Evolutionary conservation across 2,888 invertebrate species (phyloP), one percentile per base, ranked within the genome.

Genomic region (Microctonus aethiopoides): DNA sequence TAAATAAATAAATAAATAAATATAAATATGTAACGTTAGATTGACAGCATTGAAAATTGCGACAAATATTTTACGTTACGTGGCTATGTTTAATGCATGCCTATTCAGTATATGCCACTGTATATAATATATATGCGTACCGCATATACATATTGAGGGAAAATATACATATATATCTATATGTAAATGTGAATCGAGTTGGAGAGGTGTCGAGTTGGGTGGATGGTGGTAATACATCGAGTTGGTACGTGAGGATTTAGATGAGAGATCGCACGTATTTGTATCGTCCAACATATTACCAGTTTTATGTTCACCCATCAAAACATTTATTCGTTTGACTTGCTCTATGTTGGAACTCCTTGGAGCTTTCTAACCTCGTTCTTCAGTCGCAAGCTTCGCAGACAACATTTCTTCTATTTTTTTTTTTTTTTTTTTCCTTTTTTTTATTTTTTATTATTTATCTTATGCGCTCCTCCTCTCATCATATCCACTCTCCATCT

Each of bases 241-340:
- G 73, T 67, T 72, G 67, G 74, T 77, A 78, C 80, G 80, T 78
- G 81, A 79, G 79, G 78, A 80, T 79, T 80, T 77, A 75, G 77
- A 77, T 78, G 81, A 81, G 77, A 80, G 79, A 82, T 81, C 78
- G 77, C 74, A 68, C 76, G 79, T 80, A 81, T 83, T 82, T 80
- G 79, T 82, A 80, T 78, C 77, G 79, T 81, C 81, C 80, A 80
- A 82, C 83, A 81, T 80, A 81, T 81, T 80, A 82, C 79, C 77
- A 81, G 80, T 81, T 83, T 83, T 78, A 79, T 78, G 80, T 77
- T 78, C 80, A 80, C 76, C 80, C 79, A 80, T 81, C 81, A 78
- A 76, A 80, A 79, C 78, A 77, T 80, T 81, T 80, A 81, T 82
- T 81, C 79, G 80, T 80, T 78, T 76, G 80, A 78, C 78, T 79